Evolutionary conservation across 2,888 invertebrate species (phyloP), one percentile per base, ranked within the genome.

Genomic region (Calameuta filiformis): DNA sequence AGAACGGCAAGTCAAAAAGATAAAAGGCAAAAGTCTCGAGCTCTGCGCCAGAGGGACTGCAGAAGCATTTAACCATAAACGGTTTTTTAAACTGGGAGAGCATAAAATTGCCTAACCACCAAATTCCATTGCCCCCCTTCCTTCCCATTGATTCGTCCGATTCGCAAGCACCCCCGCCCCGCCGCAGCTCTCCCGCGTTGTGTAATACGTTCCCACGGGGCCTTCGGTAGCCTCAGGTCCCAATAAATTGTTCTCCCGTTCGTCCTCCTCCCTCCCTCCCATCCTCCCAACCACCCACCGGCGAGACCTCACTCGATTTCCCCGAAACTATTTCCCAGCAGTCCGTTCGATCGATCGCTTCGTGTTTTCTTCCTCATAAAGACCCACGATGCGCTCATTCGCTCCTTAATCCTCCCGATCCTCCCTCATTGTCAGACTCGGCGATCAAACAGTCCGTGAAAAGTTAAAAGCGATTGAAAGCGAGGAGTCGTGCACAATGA

Each of bases 1-100:
- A 15, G 40, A 40, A 15, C 15, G 40, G 4, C 15, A 40, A 40
- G 40, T 40, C 4, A 4, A 6, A 15, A 40, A 40, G 40, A 40
- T 15, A 40, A 40, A 15, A 40, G 40, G 4, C 15, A 15, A 40
- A 40, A 40, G 40, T 40, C 15, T 40, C 4, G 15, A 4, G 40
- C 15, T 40, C 15, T 15, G 40, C 6, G 15, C 40, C 15, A 15
- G 40, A 15, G 15, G 4, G 69, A 69, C 83, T 84, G 87, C 85
- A 87, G 87, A 86, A 85, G 88, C 89, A 90, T 90, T 90, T 90
- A 89, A 90, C 88, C 90, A 89, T 89, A 88, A 90, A 91, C 90
- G 90, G 88, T 91, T 91, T 90, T 91, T 90, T 90, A 89, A 89
- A 90, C 90, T 90, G 90, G 88, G 87, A 88, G 88, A 91, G 90